phyloP scores from a whole-genome alignment of 2,113 vertebrate species.

The Xiphophorus hellerii region DNA sequence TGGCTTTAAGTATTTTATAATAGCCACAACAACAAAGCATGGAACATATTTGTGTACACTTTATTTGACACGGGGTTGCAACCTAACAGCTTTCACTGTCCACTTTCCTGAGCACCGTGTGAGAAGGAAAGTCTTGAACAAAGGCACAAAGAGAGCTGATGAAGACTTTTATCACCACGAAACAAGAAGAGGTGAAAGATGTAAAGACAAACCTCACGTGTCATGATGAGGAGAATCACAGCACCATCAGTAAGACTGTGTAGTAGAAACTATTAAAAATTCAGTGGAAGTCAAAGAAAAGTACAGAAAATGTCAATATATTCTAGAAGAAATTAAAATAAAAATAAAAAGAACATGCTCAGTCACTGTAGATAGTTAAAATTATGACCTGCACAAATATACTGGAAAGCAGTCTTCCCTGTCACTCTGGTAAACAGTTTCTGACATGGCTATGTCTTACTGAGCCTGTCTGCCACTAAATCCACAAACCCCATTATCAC shows the following conservation, averaged over 20 bases:
- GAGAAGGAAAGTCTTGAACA: constrained; percentile 17
- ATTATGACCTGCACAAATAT: constrained; percentile 9
- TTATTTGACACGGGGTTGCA: constrained; percentile 38
- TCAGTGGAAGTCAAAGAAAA: constrained; percentile 4
- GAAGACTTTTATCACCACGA: constrained; percentile 28
- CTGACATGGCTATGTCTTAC: constrained; percentile 32
- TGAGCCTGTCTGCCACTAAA: constrained; percentile 39
- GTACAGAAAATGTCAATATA: not conserved
- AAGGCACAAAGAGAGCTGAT: constrained; percentile 22
- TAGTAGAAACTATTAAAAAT: not conserved
- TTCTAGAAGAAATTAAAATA: not conserved
- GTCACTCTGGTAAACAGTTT: constrained; percentile 44
- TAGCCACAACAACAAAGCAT: constrained; percentile 50
- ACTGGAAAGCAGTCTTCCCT: constrained; percentile 14
- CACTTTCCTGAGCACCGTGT: constrained; percentile 13
- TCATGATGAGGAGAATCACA: constrained; percentile 34
- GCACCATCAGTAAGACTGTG: constrained; percentile 19
- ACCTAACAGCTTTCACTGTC: constrained; percentile 38
- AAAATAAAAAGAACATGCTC: not conserved
- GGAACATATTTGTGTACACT: constrained; percentile 29
- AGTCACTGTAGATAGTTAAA: constrained; percentile 11
- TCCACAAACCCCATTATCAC: constrained; percentile 52
- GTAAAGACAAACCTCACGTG: constrained; percentile 27
- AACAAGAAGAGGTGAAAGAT: constrained; percentile 37
- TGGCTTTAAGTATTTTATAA: constrained; percentile 56